These are phyloP conservation scores for Oxystoma pomonae DNA, from an alignment of 2,888 invertebrate genomes.

Conservation along the genomic window DNA sequence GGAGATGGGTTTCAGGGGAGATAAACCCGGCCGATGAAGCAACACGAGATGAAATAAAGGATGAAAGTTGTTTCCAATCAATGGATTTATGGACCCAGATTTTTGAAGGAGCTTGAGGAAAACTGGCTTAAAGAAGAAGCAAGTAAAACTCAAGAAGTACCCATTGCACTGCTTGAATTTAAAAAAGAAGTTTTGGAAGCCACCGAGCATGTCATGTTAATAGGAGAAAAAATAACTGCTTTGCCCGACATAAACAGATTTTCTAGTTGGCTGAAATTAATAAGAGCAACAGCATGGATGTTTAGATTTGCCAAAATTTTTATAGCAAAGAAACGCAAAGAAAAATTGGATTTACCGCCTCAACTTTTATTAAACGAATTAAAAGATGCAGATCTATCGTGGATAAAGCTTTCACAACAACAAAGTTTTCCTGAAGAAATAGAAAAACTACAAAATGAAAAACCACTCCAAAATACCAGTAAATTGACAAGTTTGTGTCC, in stretches of 20 bases:
- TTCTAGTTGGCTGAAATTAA: background rate
- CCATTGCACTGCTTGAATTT: background rate
- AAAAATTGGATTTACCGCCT: background rate
- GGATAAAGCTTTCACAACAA: constrained; percentile 12
- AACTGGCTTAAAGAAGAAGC: background rate
- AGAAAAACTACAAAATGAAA: background rate
- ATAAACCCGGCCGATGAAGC: background rate
- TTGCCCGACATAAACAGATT: background rate
- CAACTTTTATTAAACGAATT: background rate
- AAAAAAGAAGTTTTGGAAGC: background rate
- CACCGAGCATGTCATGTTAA: background rate
- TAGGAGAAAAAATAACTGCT: background rate
- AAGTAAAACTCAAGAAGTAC: background rate
- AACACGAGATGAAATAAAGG: background rate
- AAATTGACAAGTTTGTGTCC: background rate
- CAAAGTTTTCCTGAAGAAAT: constrained; percentile 3
- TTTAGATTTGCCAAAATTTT: background rate
- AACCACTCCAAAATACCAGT: constrained; percentile 1
- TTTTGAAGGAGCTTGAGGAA: background rate
- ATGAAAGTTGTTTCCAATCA: background rate
- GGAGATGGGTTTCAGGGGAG: background rate
- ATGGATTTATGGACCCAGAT: background rate
- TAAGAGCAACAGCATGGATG: background rate
- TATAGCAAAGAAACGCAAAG: background rate
- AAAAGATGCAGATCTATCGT: background rate